Evolutionary conservation across 1,140 invertebrate genomes (phyloP).

Genomic region (Apis mellifera): DNA sequence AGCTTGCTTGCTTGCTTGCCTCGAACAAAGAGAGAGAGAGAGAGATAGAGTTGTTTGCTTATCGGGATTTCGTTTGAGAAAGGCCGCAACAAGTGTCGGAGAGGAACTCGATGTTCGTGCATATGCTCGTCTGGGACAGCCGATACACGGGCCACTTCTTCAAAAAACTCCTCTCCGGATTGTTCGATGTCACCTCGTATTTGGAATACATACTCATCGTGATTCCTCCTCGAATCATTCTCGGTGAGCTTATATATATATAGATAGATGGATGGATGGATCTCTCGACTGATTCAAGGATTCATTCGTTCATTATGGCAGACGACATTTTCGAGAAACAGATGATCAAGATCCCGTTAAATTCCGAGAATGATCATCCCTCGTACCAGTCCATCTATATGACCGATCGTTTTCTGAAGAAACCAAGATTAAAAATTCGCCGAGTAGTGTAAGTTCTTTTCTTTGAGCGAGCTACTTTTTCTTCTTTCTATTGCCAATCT

Average conservation of each 20-base stretch:
- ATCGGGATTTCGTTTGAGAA: neutral
- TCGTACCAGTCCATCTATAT: slow-evolving; percentile 70
- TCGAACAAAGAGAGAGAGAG: neutral
- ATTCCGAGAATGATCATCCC: neutral
- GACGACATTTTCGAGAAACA: slow-evolving; percentile 56
- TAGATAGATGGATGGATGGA: neutral
- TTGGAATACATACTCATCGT: slow-evolving; percentile 81
- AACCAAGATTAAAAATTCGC: slow-evolving; percentile 80
- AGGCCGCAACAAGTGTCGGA: slow-evolving; percentile 75
- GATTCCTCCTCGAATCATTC: slow-evolving; percentile 76
- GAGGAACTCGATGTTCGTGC: slow-evolving; percentile 82
- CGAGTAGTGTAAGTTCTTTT: slow-evolving; percentile 79
- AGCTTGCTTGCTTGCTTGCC: neutral
- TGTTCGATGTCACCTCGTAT: slow-evolving; percentile 81
- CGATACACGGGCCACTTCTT: slow-evolving; percentile 79
- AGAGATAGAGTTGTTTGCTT: too few relatives aligned
- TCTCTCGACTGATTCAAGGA: neutral
- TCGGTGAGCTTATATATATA: slow-evolving; percentile 61
- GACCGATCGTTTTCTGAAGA: slow-evolving; percentile 74
- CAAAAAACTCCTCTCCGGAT: slow-evolving; percentile 79
- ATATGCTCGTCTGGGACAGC: slow-evolving; percentile 81
- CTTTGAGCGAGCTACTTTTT: neutral
- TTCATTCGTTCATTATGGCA: slow-evolving; percentile 38
- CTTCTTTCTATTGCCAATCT: neutral
- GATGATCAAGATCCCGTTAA: slow-evolving; percentile 60